phyloP scores from a whole-genome alignment of 2,888 invertebrate genomes.

The Tuberolachnus salignus region DNA sequence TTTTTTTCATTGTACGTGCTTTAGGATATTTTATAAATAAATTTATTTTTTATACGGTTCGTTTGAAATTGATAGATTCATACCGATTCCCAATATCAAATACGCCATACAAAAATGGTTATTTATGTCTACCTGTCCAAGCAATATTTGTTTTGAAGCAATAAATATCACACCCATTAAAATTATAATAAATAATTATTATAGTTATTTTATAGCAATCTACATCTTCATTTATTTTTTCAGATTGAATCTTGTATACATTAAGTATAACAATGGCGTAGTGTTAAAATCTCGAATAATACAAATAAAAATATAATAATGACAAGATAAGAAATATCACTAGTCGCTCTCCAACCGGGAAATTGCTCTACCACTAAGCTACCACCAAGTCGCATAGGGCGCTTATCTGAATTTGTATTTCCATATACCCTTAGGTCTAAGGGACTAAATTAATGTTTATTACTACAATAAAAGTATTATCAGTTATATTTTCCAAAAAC shows the following conservation, averaged over 20 bases:
- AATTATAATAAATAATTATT: background rate
- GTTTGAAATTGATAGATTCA: conserved; percentile 39
- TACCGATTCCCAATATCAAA: conserved; percentile 25
- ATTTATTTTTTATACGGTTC: conserved; percentile 47
- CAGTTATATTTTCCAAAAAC: too few species aligned
- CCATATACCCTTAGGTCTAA: too few species aligned
- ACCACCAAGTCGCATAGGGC: too few species aligned
- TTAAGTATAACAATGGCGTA: background rate
- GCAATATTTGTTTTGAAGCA: background rate
- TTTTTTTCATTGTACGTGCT: background rate
- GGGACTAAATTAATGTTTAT: too few species aligned
- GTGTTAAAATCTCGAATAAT: background rate
- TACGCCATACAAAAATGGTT: background rate
- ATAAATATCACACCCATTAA: background rate
- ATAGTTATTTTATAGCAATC: background rate
- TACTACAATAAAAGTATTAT: too few species aligned
- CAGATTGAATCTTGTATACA: background rate
- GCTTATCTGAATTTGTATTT: too few species aligned
- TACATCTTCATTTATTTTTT: background rate
- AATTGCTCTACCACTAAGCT: too few species aligned
- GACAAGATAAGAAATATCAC: too few species aligned
- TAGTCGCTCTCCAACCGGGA: too few species aligned
- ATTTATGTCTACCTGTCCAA: background rate
- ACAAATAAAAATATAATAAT: too few species aligned
- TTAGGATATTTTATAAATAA: conserved; percentile 13